Base-by-base conservation (phyloP, 1,140 invertebrate genomes). In the Trichonephila clavata region DNA sequence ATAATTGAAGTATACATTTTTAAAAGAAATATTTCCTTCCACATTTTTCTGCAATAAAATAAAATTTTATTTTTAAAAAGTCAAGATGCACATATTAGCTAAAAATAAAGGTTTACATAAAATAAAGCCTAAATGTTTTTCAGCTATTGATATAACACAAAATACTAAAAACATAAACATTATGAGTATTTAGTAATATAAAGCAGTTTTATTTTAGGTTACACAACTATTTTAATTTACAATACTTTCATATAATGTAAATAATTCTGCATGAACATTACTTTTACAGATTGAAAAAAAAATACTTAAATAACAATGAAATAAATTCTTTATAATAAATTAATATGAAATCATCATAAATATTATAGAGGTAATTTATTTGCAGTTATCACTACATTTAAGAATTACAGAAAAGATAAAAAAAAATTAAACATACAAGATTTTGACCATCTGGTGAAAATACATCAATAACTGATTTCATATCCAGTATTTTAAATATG, bases 1-100 rank as follows among this genome's bases (percentile, higher is more conserved):
- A 96, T 99, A 99, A 10, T 96, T 96, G 95, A 98, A 98, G 20
- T 43, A 8, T 2, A 88, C 92, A 50, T 59, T 61, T 43, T 77
- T 20, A 24, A 93, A 88, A 50, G 77, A 32, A 21, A 93, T 59
- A 39, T 43, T 77, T 20, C 92, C 92, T 6, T 60, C 18, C 2
- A 81, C 27, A 81, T 91, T 61, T 32, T 60, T 27, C 89, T 91
- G 16, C 10, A 83, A 61, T 39, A 0, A 87, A 63, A 43, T 5
- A 14, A 63, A 27, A 68, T 65, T 65, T 65, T 50, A 50, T 65
- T n/a, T 24, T 21, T 2, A 21, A 21, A 65, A 65, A 65, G 5
- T 61, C 60, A 6, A 65, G 21, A 0, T 68, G 10, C 1, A 24
- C 27, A 8, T 7, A 50, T 50, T 0, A 2, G 24, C 3, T 68